Evolutionary conservation across 2,797 vertebrate genomes (phyloP).

Genomic region (Enoplosus armatus): DNA sequence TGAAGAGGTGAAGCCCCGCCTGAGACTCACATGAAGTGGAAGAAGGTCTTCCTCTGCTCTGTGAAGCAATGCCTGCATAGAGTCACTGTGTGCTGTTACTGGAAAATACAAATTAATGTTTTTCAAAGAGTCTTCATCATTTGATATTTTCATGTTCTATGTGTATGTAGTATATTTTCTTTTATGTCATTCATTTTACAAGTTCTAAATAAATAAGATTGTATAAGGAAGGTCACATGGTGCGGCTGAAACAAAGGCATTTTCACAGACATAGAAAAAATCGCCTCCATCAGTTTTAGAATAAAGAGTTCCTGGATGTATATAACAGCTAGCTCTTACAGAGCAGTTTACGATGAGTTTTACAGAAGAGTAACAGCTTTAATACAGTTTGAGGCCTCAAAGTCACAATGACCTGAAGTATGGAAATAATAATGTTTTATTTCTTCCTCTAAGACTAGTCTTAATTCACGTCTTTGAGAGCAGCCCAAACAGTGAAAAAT

Average conservation of each 20-base stretch:
- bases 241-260: background rate
- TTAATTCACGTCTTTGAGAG: conserved; percentile 10
- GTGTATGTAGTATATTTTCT: background rate
- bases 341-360: background rate
- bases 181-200: background rate
- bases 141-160: background rate
- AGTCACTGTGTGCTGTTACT: background rate
- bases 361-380: conserved; percentile 2
- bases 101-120: background rate
- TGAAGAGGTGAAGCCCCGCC: conserved; percentile 12
- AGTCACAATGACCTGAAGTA: background rate
- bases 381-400: background rate
- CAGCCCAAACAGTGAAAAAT: background rate
- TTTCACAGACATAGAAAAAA: background rate
- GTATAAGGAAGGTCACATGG: background rate
- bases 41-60: background rate
- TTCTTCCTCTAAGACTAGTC: conserved; percentile 6
- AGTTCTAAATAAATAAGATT: background rate
- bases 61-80: background rate
- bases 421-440: background rate
- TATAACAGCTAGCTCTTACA: background rate
- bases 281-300: background rate
- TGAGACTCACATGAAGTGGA: background rate
- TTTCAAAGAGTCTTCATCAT: background rate
- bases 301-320: background rate